Evolutionary conservation across 2,797 vertebrate genomes (phyloP).

Genomic region (Helarctos malayanus): DNA sequence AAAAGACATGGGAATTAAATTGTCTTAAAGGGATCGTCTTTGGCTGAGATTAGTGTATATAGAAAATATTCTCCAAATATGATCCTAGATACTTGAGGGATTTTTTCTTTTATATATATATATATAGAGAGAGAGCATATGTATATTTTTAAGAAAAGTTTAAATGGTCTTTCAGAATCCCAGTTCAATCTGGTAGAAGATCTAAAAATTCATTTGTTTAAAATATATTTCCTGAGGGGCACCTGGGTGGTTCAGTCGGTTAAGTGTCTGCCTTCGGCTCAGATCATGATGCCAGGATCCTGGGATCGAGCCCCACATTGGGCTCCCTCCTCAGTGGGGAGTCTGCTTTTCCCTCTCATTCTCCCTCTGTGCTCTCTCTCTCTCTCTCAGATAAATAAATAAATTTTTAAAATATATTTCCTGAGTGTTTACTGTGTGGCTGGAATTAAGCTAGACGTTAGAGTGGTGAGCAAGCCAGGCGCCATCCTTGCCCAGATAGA

Average conservation of each 20-base stretch:
- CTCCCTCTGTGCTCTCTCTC: too few relatives aligned
- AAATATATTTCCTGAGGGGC: neutral
- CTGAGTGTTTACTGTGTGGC: neutral
- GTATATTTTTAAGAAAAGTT: slow-evolving; percentile 14
- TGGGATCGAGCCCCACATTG: too few relatives aligned
- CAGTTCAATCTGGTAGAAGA: neutral
- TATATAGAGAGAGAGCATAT: neutral
- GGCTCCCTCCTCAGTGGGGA: too few relatives aligned
- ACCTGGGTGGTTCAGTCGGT: too few relatives aligned
- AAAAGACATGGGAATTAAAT: slow-evolving; percentile 36
- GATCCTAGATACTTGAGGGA: neutral
- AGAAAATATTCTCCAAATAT: neutral
- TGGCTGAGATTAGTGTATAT: neutral
- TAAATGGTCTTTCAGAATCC: neutral
- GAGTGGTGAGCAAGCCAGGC: neutral
- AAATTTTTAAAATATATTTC: neutral
- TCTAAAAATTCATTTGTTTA: neutral
- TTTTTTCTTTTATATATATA: neutral
- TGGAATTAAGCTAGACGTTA: neutral
- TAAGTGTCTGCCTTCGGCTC: too few relatives aligned
- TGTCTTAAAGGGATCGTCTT: neutral
- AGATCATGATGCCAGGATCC: too few relatives aligned
- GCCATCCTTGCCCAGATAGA: neutral
- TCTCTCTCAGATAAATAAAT: too few relatives aligned
- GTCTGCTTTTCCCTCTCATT: too few relatives aligned